Percentiles rank a stretch among this genome's conserved stretches.
Conservation (phyloP, 1,140 invertebrate species). For the Ylistrum balloti region DNA sequence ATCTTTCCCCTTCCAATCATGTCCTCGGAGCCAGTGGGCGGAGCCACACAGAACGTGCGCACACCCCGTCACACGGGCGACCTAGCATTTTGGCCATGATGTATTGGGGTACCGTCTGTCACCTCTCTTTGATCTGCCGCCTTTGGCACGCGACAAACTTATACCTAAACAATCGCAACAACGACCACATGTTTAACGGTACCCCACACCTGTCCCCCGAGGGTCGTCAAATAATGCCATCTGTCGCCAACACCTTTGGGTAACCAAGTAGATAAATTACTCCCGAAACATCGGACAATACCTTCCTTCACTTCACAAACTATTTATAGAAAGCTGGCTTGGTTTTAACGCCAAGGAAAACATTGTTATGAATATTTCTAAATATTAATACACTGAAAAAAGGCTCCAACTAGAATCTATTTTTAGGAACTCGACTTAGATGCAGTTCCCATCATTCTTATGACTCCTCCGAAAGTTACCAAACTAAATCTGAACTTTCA, state of each 20-base stretch:
- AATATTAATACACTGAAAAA: no score
- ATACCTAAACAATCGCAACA: slow-evolving; percentile 23
- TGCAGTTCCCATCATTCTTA: no score
- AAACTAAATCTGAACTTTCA: no score
- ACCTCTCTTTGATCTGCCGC: slow-evolving; percentile 55
- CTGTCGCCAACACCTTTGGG: slow-evolving; percentile 9
- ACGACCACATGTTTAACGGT: background rate
- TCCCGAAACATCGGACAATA: background rate
- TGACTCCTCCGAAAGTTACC: no score
- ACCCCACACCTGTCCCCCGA: slow-evolving; percentile 9
- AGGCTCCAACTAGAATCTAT: background rate
- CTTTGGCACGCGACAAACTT: slow-evolving; percentile 54
- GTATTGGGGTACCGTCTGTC: slow-evolving; percentile 45
- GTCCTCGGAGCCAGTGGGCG: slow-evolving; percentile 17
- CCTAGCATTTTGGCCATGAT: slow-evolving; percentile 56
- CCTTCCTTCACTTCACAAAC: background rate
- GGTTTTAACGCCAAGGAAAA: background rate
- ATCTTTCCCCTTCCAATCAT: background rate
- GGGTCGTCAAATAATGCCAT: slow-evolving; percentile 16
- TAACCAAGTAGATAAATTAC: background rate
- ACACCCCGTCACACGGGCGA: slow-evolving; percentile 44
- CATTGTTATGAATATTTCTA: background rate
- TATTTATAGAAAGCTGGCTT: background rate
- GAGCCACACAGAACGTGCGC: slow-evolving; percentile 43
- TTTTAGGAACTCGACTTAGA: background rate